Evolutionary conservation across 2,888 invertebrate genomes (phyloP), one percentile per base, ranked within the genome.

Genomic region (Chymomyza amoena): DNA sequence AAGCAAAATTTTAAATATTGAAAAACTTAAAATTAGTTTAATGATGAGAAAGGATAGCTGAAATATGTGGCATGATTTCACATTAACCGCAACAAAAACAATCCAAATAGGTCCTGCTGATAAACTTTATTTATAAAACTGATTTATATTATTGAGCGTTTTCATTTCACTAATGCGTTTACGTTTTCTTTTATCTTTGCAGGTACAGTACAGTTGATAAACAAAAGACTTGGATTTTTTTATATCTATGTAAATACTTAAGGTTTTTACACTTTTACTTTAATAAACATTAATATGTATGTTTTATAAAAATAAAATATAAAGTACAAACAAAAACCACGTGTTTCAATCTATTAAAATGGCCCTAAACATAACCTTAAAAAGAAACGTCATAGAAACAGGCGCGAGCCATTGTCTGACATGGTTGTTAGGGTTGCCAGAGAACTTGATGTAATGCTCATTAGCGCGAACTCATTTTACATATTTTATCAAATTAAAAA

Each of bases 21-120:
- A 9, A 36, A 7, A 36, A 36, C 16, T 25, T 32, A 7, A 32
- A 32, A 45, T n/a, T 45, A 59, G 60, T 39, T 62, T 68, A 61
- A 52, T 76, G 73, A 72, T 77, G 77, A 60, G 61, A 68, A 67
- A 28, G 78, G 78, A 75, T 64, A 56, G 63, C 76, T 87, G 84
- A 84, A 61, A 10, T 62, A 75, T 84, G 88, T 89, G 84, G 64
- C 64, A 81, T 89, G 85, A 89, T 89, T 52, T 85, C 88, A 85
- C 86, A 83, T 74, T 72, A 77, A 78, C 83, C 89, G 90, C 89
- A 90, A 88, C 88, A 90, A 84, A 69, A 72, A 79, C 68, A 87
- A 81, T 81, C 87, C 83, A 83, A 81, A 88, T 88, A 85, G 89
- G 89, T 89, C 90, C 90, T 89, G 59, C 89, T 90, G 90, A 84